phyloP scores from a whole-genome alignment of 1,140 invertebrate genomes.

The Ceratoteleas bidentatus region DNA sequence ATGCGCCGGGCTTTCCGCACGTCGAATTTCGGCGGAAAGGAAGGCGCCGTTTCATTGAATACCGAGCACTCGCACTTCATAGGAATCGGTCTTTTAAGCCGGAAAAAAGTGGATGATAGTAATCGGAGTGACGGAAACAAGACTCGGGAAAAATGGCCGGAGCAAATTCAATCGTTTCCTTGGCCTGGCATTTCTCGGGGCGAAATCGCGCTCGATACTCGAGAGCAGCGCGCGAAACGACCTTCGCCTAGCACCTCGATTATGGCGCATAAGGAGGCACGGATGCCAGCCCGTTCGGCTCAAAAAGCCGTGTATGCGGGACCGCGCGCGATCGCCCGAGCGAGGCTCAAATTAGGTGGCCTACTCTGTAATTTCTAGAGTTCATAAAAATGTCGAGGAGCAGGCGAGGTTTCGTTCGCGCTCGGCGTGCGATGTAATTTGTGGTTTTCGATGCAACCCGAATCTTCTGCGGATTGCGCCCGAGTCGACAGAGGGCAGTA shows the following conservation, averaged over 20 bases:
- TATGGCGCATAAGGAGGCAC: slow-evolving; percentile 61
- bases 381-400: slow-evolving; percentile 70
- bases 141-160: too few relatives aligned
- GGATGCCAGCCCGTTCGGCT: slow-evolving; percentile 50
- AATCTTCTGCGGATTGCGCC: slow-evolving; percentile 54
- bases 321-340: slow-evolving; percentile 56
- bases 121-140: too few relatives aligned
- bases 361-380: slow-evolving; percentile 70
- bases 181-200: too few relatives aligned
- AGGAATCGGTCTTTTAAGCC: too few relatives aligned
- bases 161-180: too few relatives aligned
- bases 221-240: too few relatives aligned
- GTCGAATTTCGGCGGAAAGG: too few relatives aligned
- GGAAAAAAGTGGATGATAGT: too few relatives aligned
- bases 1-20: too few relatives aligned
- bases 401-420: slow-evolving; percentile 65
- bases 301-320: slow-evolving; percentile 59
- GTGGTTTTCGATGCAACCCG: slow-evolving; percentile 68
- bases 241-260: slow-evolving; percentile 69
- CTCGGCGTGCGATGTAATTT: slow-evolving; percentile 68
- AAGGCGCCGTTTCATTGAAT: too few relatives aligned
- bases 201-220: too few relatives aligned
- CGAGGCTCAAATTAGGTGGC: slow-evolving; percentile 66
- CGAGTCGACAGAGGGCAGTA: slow-evolving; percentile 24
- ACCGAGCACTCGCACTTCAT: too few relatives aligned